These are phyloP conservation scores for Thereva nobilitata DNA, from an alignment of 2,888 invertebrate species.

Conservation along the genomic window DNA sequence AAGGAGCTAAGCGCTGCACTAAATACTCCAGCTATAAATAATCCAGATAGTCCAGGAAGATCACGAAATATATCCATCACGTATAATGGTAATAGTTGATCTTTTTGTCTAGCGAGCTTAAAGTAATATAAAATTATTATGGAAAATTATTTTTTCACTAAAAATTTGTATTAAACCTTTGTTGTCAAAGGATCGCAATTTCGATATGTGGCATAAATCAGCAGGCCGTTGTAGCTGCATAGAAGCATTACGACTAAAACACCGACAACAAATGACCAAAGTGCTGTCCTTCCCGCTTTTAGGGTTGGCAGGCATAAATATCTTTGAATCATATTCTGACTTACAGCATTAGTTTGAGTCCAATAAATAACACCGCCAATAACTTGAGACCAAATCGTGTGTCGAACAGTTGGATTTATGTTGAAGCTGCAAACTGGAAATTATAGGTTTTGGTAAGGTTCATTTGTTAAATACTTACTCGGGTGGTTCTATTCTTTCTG, in stretches of 20 bases:
- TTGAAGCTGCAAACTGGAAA: slow-evolving; percentile 66
- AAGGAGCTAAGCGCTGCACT: slow-evolving; percentile 84
- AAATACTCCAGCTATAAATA: slow-evolving; percentile 88
- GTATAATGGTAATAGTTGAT: slow-evolving; percentile 80
- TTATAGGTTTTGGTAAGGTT: neutral
- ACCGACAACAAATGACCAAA: slow-evolving; percentile 63
- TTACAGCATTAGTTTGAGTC: slow-evolving; percentile 78
- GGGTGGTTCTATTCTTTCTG: slow-evolving; percentile 71
- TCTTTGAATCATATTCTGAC: slow-evolving; percentile 87
- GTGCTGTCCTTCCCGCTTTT: slow-evolving; percentile 63
- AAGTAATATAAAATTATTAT: slow-evolving; percentile 30
- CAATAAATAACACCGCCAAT: slow-evolving; percentile 80
- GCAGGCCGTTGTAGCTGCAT: slow-evolving; percentile 65
- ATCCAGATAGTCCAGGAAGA: slow-evolving; percentile 79
- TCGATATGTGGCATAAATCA: slow-evolving; percentile 68
- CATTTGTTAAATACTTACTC: slow-evolving; percentile 59
- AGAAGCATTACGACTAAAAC: slow-evolving; percentile 60
- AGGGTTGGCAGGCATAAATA: slow-evolving; percentile 77
- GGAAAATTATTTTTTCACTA: neutral
- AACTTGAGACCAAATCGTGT: slow-evolving; percentile 79
- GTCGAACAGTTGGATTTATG: slow-evolving; percentile 75
- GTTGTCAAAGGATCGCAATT: slow-evolving; percentile 69
- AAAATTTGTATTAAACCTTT: slow-evolving; percentile 52
- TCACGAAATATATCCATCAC: slow-evolving; percentile 82
- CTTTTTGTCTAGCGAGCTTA: slow-evolving; percentile 70